Evolutionary conservation across 2,797 vertebrate genomes (phyloP).

Genomic region (Lagocephalus sceleratus): DNA sequence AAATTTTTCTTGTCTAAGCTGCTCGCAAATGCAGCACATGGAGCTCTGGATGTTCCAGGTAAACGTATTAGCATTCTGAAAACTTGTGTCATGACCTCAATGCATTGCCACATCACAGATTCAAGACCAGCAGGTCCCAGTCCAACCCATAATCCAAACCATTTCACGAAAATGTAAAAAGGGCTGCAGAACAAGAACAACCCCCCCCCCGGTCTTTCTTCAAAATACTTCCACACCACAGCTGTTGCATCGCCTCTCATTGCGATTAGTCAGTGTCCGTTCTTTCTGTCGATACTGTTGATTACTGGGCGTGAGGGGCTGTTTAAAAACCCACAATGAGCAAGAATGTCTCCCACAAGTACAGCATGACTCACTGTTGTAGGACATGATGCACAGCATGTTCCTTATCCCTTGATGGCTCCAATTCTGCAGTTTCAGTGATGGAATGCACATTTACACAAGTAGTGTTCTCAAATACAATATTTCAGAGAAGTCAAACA

Average conservation of each 20-base stretch:
- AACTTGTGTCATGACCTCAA: slow-evolving; percentile 18
- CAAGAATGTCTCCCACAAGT: slow-evolving; percentile 45
- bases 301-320: slow-evolving; percentile 41
- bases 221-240: slow-evolving; percentile 22
- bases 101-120: slow-evolving; percentile 42
- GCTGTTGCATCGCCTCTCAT: slow-evolving; percentile 42
- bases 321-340: slow-evolving; percentile 48
- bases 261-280: slow-evolving; percentile 62
- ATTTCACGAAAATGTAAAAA: slow-evolving; percentile 21
- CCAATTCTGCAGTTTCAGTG: neutral
- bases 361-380: slow-evolving; percentile 49
- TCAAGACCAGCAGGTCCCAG: slow-evolving; percentile 2
- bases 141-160: slow-evolving; percentile 43
- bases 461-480: too few species aligned
- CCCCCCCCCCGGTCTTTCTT: slow-evolving; percentile 20
- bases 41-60: slow-evolving; percentile 6
- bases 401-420: slow-evolving; percentile 17
- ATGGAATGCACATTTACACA: neutral
- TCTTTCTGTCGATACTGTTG: slow-evolving; percentile 29
- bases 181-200: slow-evolving; percentile 23
- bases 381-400: slow-evolving; percentile 13
- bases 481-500: too few species aligned
- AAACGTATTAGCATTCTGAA: slow-evolving; percentile 28
- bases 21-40: too few species aligned
- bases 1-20: slow-evolving; percentile 4